These are phyloP conservation scores for Antechinus stuartii DNA, from an alignment of 2,113 vertebrate genomes.

Conservation along the genomic window DNA sequence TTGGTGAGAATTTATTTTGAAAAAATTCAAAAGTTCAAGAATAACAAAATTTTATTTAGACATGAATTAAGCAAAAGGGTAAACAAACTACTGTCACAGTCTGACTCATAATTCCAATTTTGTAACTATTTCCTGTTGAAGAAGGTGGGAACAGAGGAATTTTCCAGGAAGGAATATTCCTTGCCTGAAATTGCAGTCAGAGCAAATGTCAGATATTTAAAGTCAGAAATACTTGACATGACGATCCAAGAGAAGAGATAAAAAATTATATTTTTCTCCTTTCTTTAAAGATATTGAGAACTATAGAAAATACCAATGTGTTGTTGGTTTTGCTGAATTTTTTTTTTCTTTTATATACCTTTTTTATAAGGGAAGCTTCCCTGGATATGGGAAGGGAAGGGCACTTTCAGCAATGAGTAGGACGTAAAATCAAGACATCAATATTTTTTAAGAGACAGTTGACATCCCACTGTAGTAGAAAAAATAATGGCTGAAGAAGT, in stretches of 20 bases:
- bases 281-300: neutral
- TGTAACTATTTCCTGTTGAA: neutral
- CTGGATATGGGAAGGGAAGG: neutral
- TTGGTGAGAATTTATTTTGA: neutral
- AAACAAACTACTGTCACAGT: constrained; percentile 16
- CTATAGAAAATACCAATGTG: neutral
- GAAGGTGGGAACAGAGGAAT: neutral
- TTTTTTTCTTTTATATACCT: neutral
- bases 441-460: neutral
- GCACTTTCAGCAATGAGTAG: neutral
- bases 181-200: neutral
- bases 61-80: neutral
- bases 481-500: neutral
- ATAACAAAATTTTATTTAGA: constrained; percentile 10
- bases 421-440: neutral
- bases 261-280: neutral
- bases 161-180: constrained; percentile 32
- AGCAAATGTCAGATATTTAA: neutral
- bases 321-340: neutral
- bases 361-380: neutral
- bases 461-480: neutral
- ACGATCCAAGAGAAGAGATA: neutral
- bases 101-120: constrained; percentile 1
- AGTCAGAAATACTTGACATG: constrained; percentile 5
- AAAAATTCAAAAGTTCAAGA: constrained; percentile 30